Base-by-base conservation (phyloP, 2,113 vertebrate species). In the Conger conger region DNA sequence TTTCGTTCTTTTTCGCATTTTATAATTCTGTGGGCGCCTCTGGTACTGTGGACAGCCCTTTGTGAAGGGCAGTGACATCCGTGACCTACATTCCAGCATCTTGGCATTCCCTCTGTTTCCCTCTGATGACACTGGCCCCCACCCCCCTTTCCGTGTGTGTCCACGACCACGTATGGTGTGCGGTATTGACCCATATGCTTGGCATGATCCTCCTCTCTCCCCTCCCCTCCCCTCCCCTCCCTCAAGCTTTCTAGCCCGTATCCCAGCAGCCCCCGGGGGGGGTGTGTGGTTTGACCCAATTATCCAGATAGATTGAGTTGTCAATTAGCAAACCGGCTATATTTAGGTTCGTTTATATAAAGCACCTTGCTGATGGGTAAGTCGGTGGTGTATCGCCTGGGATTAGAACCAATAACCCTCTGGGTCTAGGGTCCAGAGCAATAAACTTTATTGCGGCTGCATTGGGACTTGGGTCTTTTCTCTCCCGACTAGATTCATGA, bases 261-360 rank as follows among this genome's bases (percentile, higher is more conserved):
- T 27, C 68, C n/a, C 68, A 9, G 27, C n/a, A 73, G 68, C n/a
- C n/a, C 68, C n/a, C 68, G 2, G 11, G 68, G 68, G 68, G 68
- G 68, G 13, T 11, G 13, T 33, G 27, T n/a, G 9, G 27, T 73
- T 73, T 73, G 68, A 73, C 68, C 68, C 68, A 73, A 73, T 73
- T 73, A 73, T 73, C 68, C n/a, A 73, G 68, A 73, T 73, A 33
- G 68, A 73, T 30, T 73, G 68, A 73, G n/a, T 73, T 73, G 68
- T 73, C 68, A 73, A 30, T 73, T 73, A 73, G 27, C 68, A 73
- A 50, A 33, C 27, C 13, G 8, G 68, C 1, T 73, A 73, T 73
- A 30, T 73, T 73, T 73, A 73, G 68, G n/a, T 73, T n/a, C 30
- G 68, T 73, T 73, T 73, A 73, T 73, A 73, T 73, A 73, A 73